Evolutionary conservation across 2,113 vertebrate species (phyloP).

Genomic region (Urocitellus parryii): DNA sequence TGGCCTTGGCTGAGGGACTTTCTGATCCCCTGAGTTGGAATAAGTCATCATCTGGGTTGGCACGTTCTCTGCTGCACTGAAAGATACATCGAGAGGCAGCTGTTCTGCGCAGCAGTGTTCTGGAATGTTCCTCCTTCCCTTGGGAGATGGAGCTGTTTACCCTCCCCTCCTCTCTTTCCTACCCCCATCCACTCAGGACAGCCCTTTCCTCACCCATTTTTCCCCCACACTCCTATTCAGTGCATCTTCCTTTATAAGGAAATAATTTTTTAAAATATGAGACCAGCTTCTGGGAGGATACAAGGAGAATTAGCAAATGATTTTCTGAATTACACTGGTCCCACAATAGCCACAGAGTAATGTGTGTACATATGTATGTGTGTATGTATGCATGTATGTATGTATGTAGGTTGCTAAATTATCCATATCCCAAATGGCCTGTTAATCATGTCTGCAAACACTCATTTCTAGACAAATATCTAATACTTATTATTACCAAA

Average conservation of each 20-base stretch:
- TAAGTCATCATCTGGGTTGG: background rate
- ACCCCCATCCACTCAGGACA: no score
- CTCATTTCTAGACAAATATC: background rate
- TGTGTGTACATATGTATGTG: background rate
- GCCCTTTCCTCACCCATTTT: background rate
- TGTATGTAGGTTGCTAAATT: background rate
- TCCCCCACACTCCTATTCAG: background rate
- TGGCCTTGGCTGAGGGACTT: background rate
- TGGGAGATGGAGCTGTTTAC: background rate
- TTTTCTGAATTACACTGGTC: background rate
- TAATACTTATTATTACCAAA: background rate
- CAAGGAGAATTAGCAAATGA: background rate
- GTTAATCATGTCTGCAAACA: background rate
- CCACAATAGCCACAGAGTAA: background rate
- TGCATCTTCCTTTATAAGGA: background rate
- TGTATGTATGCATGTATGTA: no score
- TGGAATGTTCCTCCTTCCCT: background rate
- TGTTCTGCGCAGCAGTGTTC: fast-evolving
- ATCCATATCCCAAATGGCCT: background rate
- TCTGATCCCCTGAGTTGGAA: background rate
- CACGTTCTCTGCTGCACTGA: no score
- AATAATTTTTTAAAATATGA: background rate
- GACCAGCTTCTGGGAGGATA: background rate
- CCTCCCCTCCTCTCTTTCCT: no score
- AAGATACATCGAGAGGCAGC: no score